phyloP scores from a whole-genome alignment of 2,113 vertebrate genomes.

The Cacatua alba region DNA sequence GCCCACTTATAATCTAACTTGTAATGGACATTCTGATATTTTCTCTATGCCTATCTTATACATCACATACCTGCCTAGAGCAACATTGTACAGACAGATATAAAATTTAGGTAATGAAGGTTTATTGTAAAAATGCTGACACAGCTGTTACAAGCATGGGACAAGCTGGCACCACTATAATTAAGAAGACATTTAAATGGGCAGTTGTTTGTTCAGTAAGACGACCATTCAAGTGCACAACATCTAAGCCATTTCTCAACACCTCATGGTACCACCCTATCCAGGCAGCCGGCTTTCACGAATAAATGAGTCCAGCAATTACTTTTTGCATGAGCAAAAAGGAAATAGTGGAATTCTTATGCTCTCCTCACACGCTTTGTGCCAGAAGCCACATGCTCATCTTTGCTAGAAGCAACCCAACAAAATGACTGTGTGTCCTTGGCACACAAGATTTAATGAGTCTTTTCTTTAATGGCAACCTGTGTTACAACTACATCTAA shows the following conservation, averaged over 20 bases:
- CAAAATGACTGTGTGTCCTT: not conserved
- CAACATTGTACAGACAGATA: constrained; percentile 61
- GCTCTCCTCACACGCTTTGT: not conserved
- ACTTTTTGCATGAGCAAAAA: not conserved
- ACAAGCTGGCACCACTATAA: constrained; percentile 66
- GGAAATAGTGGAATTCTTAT: not conserved
- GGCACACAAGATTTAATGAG: not conserved
- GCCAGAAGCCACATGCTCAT: not conserved
- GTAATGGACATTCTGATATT: not conserved
- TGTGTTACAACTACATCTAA: not conserved
- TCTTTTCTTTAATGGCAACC: not conserved
- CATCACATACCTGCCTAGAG: constrained; percentile 9
- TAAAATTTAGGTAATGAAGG: constrained; percentile 68
- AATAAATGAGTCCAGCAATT: not conserved
- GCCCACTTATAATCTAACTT: not conserved
- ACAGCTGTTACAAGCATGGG: constrained; percentile 8
- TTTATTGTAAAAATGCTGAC: constrained; percentile 60
- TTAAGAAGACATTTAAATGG: constrained; percentile 48
- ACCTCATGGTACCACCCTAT: not conserved
- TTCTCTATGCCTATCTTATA: not conserved
- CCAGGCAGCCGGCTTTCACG: not conserved
- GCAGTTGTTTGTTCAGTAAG: not conserved
- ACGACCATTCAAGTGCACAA: not conserved
- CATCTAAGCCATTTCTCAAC: not conserved
- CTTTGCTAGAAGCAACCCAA: not conserved